phyloP scores from a whole-genome alignment of 2,797 vertebrate genomes.

The Streptopelia turtur region DNA sequence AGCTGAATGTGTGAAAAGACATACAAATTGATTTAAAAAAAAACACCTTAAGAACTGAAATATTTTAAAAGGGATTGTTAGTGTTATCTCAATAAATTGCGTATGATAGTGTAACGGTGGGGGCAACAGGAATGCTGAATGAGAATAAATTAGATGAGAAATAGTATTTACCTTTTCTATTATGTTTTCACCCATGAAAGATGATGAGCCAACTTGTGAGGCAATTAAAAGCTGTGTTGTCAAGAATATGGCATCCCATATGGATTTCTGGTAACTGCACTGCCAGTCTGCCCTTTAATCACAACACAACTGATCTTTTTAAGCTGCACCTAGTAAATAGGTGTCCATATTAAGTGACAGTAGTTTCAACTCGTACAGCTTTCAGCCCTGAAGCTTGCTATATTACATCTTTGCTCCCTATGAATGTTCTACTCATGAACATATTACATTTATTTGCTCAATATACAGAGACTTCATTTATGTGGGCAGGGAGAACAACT shows the following conservation, averaged over 20 bases:
- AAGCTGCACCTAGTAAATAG: not conserved
- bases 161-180: not conserved
- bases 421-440: not conserved
- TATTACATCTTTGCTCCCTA: not conserved
- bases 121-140: not conserved
- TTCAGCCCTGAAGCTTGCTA: not conserved
- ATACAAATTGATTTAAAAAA: not conserved
- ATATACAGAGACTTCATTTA: not conserved
- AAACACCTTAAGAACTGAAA: not conserved
- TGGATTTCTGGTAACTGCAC: slow-evolving; percentile 6
- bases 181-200: slow-evolving; percentile 16
- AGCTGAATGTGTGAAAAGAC: not conserved
- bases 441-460: not conserved
- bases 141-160: slow-evolving; percentile 11
- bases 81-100: not conserved
- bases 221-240: slow-evolving; percentile 53
- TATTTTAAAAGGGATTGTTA: not conserved
- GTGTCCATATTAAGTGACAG: not conserved
- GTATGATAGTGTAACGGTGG: not conserved
- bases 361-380: not conserved
- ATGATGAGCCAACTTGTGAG: not conserved
- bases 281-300: not conserved
- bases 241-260: slow-evolving; percentile 54
- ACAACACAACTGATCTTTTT: not conserved
- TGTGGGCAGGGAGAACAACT: not conserved